Base-by-base conservation (phyloP, 2,797 vertebrate genomes). In the Paguma larvata region DNA sequence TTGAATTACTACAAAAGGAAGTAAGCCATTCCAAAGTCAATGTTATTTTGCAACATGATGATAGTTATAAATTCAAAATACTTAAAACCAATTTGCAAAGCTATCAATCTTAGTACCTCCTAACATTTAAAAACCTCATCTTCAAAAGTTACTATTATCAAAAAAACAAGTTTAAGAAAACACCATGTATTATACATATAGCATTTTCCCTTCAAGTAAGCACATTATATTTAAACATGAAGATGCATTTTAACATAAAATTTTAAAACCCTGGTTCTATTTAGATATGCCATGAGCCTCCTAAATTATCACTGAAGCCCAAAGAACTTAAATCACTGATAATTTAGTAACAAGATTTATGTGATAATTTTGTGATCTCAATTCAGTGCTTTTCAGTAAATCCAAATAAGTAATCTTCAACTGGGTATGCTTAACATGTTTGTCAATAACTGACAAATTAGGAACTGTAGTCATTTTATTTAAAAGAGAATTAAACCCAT, bases 1-100 rank as follows among this genome's bases (percentile, higher is more conserved):
- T 97, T 98, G 98, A 99, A 97, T 99, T 98, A 98, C 93, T 97
- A 97, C 96, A 98, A 97, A 98, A 98, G 98, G 98, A 99, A 98
- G 98, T 97, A 92, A 98, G 93, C 93, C 95, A 96, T 98, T 99
- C 98, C 98, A 98, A 98, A 98, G 97, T 98, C 98, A 98, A 98
- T 98, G 98, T 98, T 98, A 98, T 98, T 98, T 98, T 98, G 98
- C 98, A 98, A 98, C 95, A 98, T 96, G 98, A 98, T 97, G 97
- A 98, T 98, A 98, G 97, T 97, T 98, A 98, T 98, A 98, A 99
- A 99, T 99, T 98, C 96, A 96, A 98, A 98, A 98, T 98, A 98
- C 97, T 98, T 98, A 98, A 98, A 98, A 98, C 87, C 95, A 97
- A 98, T 98, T 98, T 98, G 85, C 73, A 96, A 98, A 98, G 95